These are phyloP conservation scores for Daktulosphaira vitifoliae DNA, from an alignment of 1,140 invertebrate species.

Conservation along the genomic window DNA sequence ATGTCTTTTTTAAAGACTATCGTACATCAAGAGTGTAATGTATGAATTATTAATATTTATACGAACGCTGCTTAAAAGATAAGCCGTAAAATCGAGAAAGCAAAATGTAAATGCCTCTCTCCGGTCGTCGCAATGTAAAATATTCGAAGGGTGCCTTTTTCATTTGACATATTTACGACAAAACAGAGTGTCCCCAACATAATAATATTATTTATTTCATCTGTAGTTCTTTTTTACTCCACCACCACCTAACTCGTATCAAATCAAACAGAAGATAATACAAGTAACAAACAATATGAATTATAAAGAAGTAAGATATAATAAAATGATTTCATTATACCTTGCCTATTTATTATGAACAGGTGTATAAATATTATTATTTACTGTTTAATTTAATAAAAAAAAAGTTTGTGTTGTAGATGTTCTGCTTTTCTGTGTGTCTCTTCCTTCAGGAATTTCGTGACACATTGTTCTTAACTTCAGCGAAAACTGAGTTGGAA, in stretches of 20 bases:
- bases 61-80: constrained; percentile 8
- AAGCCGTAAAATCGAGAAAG: constrained; percentile 24
- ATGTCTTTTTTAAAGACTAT: too few species aligned
- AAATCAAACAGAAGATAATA: constrained; percentile 18
- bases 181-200: constrained; percentile 31
- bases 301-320: background rate
- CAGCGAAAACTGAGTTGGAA: too few species aligned
- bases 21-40: too few species aligned
- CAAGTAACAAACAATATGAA: constrained; percentile 3
- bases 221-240: constrained; percentile 26
- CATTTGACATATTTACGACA: constrained; percentile 31
- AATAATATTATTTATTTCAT: constrained; percentile 33
- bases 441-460: too few species aligned
- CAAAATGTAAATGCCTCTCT: constrained; percentile 17
- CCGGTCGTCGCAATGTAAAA: constrained; percentile 2
- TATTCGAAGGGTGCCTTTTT: constrained; percentile 30
- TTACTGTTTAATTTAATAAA: too few species aligned
- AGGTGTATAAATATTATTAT: too few species aligned
- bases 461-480: too few species aligned
- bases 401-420: too few species aligned
- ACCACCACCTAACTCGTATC: constrained; percentile 1
- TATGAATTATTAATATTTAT: constrained; percentile 32
- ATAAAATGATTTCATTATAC: too few species aligned
- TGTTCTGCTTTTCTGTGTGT: too few species aligned
- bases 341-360: too few species aligned